Percentiles rank a stretch among this genome's conserved stretches.
Evolutionary conservation across 2,888 invertebrate species (phyloP).

Genomic region (Lissonota sp.): DNA sequence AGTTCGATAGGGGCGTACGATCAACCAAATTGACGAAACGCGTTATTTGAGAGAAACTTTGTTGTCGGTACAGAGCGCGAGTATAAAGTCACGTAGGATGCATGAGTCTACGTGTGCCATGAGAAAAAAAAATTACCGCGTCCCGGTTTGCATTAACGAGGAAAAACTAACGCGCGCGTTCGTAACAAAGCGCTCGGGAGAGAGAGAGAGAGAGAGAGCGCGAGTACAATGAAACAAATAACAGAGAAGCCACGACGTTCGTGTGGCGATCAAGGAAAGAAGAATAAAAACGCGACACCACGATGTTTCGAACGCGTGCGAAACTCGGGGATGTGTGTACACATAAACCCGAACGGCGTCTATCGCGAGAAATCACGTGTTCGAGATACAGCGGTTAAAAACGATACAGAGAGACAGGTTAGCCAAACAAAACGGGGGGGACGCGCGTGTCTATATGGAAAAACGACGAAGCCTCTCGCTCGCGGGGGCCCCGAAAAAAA

Average conservation of each 20-base stretch:
- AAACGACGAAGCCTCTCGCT: conserved; percentile 52
- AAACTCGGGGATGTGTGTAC: conserved; percentile 40
- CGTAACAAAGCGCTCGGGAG: conserved; percentile 1
- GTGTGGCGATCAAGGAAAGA: too few relatives aligned
- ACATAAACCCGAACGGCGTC: conserved; percentile 65
- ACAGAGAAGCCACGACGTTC: conserved; percentile 1
- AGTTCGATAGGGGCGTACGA: conserved; percentile 58
- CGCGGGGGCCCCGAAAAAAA: neutral
- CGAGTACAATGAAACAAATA: conserved; percentile 37
- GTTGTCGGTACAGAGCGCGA: conserved; percentile 21
- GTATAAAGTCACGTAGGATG: conserved; percentile 1
- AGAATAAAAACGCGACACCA: conserved; percentile 58
- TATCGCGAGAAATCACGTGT: conserved; percentile 77
- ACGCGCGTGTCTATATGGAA: conserved; percentile 49
- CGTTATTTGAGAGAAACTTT: conserved; percentile 18
- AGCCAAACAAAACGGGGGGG: conserved; percentile 69
- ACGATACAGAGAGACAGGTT: conserved; percentile 73
- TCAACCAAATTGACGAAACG: conserved; percentile 16
- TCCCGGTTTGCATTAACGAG: too few relatives aligned
- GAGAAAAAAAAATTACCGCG: neutral
- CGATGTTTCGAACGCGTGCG: conserved; percentile 61
- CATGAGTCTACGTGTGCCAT: neutral
- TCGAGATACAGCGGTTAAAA: conserved; percentile 62
- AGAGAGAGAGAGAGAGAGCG: neutral
- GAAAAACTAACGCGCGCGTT: too few relatives aligned